phyloP scores from a whole-genome alignment of 2,888 invertebrate species.

The Heterodera filipjevi region DNA sequence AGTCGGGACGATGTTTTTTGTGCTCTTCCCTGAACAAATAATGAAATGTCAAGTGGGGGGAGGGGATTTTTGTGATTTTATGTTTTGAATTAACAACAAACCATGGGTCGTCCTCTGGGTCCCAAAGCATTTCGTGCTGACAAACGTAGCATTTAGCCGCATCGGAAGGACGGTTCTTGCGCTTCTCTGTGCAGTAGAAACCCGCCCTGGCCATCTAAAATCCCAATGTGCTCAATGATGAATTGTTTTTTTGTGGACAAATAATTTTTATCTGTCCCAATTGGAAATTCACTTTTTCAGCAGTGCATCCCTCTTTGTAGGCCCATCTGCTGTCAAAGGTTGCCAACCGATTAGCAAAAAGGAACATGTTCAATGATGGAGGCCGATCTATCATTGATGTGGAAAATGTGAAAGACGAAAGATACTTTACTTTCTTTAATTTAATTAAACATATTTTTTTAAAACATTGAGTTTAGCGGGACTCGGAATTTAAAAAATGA shows the following conservation, averaged over 20 bases:
- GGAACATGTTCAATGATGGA: background rate
- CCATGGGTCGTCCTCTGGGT: conserved; percentile 32
- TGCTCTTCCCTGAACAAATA: conserved; percentile 26
- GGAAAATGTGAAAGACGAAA: too few species aligned
- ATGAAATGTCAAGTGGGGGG: background rate
- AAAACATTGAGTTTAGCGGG: too few species aligned
- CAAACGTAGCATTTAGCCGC: conserved; percentile 33
- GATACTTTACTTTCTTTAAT: too few species aligned
- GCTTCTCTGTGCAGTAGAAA: conserved; percentile 29
- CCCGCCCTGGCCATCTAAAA: conserved; percentile 36
- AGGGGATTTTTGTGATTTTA: background rate
- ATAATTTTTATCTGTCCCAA: too few species aligned
- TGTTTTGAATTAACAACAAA: background rate
- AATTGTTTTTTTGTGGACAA: too few species aligned
- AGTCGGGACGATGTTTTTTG: conserved; percentile 32
- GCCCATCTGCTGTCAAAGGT: conserved; percentile 2
- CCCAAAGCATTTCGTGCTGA: conserved; percentile 34
- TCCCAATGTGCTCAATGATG: background rate
- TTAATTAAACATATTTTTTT: too few species aligned
- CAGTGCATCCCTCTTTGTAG: conserved; percentile 15
- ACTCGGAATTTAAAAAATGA: too few species aligned
- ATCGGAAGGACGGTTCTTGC: conserved; percentile 19
- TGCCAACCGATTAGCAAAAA: conserved; percentile 17
- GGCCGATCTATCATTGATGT: too few species aligned
- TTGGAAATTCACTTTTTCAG: conserved; percentile 1